Conservation (phyloP, 2,113 vertebrate species). For the Chinchilla lanigera region DNA sequence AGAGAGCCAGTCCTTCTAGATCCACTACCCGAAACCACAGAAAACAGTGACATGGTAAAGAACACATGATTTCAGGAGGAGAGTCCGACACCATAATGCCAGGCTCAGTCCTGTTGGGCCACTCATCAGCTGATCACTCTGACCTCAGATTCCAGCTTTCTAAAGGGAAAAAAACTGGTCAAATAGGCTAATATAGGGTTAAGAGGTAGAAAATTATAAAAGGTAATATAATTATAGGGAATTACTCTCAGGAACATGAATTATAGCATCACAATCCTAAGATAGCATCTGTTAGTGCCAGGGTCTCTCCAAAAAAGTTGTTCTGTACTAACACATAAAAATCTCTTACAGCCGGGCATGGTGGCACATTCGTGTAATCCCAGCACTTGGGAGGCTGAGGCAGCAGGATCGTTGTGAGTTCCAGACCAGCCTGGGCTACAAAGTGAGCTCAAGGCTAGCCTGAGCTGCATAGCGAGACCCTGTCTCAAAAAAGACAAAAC, state of each 20-base stretch:
- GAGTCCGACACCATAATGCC: neutral
- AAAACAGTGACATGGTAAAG: neutral
- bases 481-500: too few relatives aligned
- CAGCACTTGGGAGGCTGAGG: too few relatives aligned
- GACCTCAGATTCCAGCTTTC: neutral
- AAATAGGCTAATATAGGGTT: neutral
- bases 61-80: neutral
- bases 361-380: too few relatives aligned
- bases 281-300: neutral
- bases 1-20: neutral
- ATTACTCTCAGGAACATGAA: constrained; percentile 24
- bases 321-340: neutral
- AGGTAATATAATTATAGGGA: neutral
- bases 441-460: too few relatives aligned
- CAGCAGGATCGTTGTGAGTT: too few relatives aligned
- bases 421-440: too few relatives aligned
- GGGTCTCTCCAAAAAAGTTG: neutral
- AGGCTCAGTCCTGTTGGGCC: neutral
- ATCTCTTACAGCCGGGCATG: neutral
- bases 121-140: neutral
- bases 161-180: neutral
- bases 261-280: neutral
- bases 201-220: constrained; percentile 1
- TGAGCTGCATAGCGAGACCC: too few relatives aligned
- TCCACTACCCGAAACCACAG: neutral